Base-by-base conservation (phyloP, 1,140 invertebrate species). In the Cherax destructor region DNA sequence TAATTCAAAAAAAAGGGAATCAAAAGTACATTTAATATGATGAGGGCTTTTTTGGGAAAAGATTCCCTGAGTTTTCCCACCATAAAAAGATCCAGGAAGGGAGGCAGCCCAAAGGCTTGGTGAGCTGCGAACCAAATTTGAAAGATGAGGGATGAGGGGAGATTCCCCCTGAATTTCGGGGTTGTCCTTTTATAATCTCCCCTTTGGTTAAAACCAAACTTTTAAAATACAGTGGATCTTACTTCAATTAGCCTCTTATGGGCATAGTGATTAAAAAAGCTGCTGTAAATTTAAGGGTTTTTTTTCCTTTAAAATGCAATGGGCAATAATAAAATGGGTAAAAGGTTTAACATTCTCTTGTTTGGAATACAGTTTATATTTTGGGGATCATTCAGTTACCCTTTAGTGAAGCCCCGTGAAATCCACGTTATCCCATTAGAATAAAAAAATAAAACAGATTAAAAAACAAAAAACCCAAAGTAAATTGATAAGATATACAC, bases 141-240 rank as follows among this genome's bases (percentile, higher is more conserved):
- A n/a, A n/a, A n/a, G n/a, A n/a, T n/a, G n/a, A n/a, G n/a, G n/a
- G n/a, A n/a, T n/a, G n/a, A n/a, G n/a, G n/a, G n/a, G 96, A 96
- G 61, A 96, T 93, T 30, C 11, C 30, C 41, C 69, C 69, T 7
- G 3, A 10, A 30, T 9, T n/a, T n/a, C n/a, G n/a, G n/a, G n/a
- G n/a, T n/a, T n/a, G n/a, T n/a, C n/a, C n/a, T n/a, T n/a, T n/a
- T n/a, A n/a, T n/a, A n/a, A n/a, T n/a, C n/a, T n/a, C n/a, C n/a
- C n/a, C 69, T 30, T 74, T 41, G 69, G 3, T 30, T 74, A 74
- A 74, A 30, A 74, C 69, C 69, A 74, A 24, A 74, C n/a, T 30
- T 24, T 74, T 74, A 30, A 1, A 30, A 11, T 30, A 74, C 6
- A 30, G 69, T 21, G 9, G 69, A 30, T 30, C n/a, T 74, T 74